These are phyloP conservation scores for Monodelphis domestica DNA, from an alignment of 2,797 vertebrate genomes.

Conservation along the genomic window DNA sequence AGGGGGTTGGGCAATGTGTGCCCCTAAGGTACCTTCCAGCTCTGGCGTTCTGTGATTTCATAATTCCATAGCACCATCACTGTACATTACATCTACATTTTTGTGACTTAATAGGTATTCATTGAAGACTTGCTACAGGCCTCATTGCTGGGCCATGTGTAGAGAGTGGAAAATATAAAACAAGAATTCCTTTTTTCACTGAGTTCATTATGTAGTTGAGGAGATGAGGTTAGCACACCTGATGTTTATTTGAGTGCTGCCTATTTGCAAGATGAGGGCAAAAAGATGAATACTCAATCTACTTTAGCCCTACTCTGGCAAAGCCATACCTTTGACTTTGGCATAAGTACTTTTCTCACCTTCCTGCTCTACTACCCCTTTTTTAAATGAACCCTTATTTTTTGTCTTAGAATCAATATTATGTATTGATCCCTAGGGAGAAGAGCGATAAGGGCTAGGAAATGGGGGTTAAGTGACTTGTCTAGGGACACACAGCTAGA, in stretches of 20 bases:
- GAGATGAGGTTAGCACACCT: background rate
- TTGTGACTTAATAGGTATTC: background rate
- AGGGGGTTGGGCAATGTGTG: background rate
- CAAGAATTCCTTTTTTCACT: background rate
- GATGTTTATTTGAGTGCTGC: background rate
- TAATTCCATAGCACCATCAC: background rate
- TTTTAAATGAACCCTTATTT: too few relatives aligned
- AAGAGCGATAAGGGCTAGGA: too few relatives aligned
- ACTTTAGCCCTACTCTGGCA: background rate
- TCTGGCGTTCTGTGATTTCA: background rate
- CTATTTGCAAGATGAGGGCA: background rate
- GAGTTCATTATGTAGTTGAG: background rate
- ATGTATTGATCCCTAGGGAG: too few relatives aligned
- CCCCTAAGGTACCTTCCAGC: background rate
- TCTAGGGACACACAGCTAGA: too few relatives aligned
- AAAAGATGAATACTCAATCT: background rate
- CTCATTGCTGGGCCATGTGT: constrained; percentile 24
- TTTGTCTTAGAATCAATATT: too few relatives aligned
- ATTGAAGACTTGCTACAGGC: background rate
- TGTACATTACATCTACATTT: background rate
- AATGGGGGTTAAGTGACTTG: too few relatives aligned
- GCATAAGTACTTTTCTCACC: background rate
- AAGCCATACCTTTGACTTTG: background rate
- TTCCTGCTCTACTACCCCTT: background rate
- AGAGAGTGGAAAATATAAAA: background rate